Evolutionary conservation across 2,113 vertebrate species (phyloP).

Genomic region (Chrysemys picta): DNA sequence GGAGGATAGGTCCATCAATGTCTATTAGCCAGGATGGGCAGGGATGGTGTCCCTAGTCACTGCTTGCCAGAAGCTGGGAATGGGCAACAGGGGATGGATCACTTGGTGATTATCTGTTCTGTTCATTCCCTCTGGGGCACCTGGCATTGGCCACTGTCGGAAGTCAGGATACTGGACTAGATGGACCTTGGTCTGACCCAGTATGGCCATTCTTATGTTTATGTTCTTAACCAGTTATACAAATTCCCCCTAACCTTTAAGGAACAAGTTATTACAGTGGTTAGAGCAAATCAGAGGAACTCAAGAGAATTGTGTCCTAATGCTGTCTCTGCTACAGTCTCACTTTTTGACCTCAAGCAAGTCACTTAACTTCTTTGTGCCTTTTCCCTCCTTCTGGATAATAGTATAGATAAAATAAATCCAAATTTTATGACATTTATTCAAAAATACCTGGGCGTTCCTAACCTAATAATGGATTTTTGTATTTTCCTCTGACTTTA

Average conservation of each 20-base stretch:
- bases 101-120: too few relatives aligned
- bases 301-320: background rate
- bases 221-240: background rate
- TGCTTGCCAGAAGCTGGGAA: too few relatives aligned
- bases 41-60: too few relatives aligned
- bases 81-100: too few relatives aligned
- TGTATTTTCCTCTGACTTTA: background rate
- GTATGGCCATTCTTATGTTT: too few relatives aligned
- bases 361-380: background rate
- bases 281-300: background rate
- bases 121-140: too few relatives aligned
- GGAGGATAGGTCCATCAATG: too few relatives aligned
- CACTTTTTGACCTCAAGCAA: background rate
- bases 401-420: background rate
- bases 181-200: too few relatives aligned
- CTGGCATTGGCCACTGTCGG: too few relatives aligned
- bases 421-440: background rate
- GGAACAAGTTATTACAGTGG: background rate
- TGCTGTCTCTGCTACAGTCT: background rate
- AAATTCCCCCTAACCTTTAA: background rate
- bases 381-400: background rate
- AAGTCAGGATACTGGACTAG: too few relatives aligned
- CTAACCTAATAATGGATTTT: background rate
- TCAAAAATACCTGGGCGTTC: background rate
- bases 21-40: too few relatives aligned